Evolutionary conservation across 1,140 invertebrate genomes (phyloP).

Genomic region (Diabrotica undecimpunctata): DNA sequence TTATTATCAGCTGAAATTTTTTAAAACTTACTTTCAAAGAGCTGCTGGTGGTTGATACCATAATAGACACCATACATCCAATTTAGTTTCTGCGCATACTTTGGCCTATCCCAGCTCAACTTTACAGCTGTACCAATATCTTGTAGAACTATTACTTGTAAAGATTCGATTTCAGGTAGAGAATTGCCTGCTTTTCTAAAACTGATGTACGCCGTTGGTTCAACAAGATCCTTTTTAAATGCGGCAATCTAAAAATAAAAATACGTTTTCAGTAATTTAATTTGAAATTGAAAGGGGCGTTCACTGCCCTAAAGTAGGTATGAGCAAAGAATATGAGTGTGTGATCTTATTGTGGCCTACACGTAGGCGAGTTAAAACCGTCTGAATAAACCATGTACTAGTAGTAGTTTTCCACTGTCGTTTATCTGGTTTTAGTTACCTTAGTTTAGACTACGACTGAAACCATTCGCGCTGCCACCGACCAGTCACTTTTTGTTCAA

Average conservation of each 20-base stretch:
- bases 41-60: constrained; percentile 49
- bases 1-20: background rate
- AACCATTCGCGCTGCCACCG: too few species aligned
- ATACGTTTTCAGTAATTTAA: background rate
- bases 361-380: too few species aligned
- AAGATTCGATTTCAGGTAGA: constrained; percentile 51
- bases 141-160: constrained; percentile 54
- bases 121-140: constrained; percentile 60
- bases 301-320: too few species aligned
- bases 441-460: too few species aligned
- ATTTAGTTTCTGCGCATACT: constrained; percentile 51
- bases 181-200: constrained; percentile 55
- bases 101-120: constrained; percentile 61
- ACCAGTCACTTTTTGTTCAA: too few species aligned
- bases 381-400: too few species aligned
- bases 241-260: constrained; percentile 53
- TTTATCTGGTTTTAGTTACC: too few species aligned
- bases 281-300: too few species aligned
- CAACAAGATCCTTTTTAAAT: constrained; percentile 57
- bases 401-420: too few species aligned
- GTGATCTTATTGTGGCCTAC: too few species aligned
- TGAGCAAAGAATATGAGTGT: too few species aligned
- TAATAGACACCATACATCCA: constrained; percentile 67
- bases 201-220: constrained; percentile 52
- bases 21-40: constrained; percentile 50